These are phyloP conservation scores for Clarias batrachus DNA, from an alignment of 2,113 vertebrate species.

Conservation along the genomic window DNA sequence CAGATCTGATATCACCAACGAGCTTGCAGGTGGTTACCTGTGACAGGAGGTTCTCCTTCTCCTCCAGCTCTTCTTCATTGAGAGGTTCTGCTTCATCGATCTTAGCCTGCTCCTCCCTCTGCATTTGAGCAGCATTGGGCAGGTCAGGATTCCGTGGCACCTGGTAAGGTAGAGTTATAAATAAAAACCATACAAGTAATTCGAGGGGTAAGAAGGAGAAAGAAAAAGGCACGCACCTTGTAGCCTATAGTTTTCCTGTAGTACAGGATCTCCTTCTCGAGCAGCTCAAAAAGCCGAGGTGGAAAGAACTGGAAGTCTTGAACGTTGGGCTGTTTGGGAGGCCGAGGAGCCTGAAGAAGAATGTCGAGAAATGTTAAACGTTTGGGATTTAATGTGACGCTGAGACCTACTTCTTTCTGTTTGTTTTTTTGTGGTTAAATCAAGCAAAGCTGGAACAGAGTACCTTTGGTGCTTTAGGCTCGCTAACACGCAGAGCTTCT, in stretches of 20 bases:
- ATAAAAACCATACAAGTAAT: too few relatives aligned
- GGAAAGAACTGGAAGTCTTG: constrained; percentile 99
- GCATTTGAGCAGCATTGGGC: constrained; percentile 88
- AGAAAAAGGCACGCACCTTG: constrained; percentile 76
- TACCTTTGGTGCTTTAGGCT: constrained; percentile 98
- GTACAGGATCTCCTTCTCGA: constrained; percentile 98
- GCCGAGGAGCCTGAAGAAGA: constrained; percentile 86
- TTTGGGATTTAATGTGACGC: neutral
- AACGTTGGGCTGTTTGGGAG: constrained; percentile 96
- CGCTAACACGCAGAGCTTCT: constrained; percentile 95
- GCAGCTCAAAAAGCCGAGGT: constrained; percentile 92
- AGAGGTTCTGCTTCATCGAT: constrained; percentile 96
- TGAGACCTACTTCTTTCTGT: neutral
- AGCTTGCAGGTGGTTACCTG: constrained; percentile 76
- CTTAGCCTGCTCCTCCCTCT: constrained; percentile 96
- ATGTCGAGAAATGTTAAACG: neutral
- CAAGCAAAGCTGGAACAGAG: neutral
- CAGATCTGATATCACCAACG: neutral
- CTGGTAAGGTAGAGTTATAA: constrained; percentile 60
- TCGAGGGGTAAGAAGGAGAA: neutral
- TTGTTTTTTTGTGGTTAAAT: neutral
- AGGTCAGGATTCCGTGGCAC: constrained; percentile 94
- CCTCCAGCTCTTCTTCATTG: constrained; percentile 93
- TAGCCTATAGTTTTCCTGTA: constrained; percentile 99
- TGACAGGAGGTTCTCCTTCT: constrained; percentile 95